Evolutionary conservation across 2,888 invertebrate species (phyloP), one percentile per base, ranked within the genome.

Genomic region (Callosobruchus maculatus): DNA sequence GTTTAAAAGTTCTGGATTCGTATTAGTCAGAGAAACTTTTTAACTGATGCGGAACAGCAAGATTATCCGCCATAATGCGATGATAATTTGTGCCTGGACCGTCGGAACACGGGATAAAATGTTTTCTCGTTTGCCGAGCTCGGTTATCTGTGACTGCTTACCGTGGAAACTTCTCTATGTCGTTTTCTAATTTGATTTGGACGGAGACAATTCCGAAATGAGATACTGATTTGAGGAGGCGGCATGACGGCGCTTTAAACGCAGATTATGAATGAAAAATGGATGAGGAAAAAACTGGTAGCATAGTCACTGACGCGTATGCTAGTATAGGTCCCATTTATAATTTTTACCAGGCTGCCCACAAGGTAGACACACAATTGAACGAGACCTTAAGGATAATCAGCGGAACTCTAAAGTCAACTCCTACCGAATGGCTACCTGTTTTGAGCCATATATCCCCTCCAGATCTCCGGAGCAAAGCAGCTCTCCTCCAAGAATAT

Each of bases 21-120:
- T 78, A 77, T 79, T 78, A 80, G 78, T 77, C 76, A 71, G 70
- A 68, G 72, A 73, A 79, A 80, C 72, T 76, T 78, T 78, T 78
- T 75, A 79, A 77, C 77, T 79, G 76, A 79, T 78, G 78, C 73
- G 75, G 74, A 78, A 78, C 78, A 77, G 71, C 30, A 71, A 74
- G 77, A 78, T 78, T 76, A 78, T 77, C 75, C 74, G 70, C 75
- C 71, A 72, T 76, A 78, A 77, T 77, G 76, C 74, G 75, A 77
- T 77, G 76, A 78, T 78, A 78, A 78, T 78, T 78, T 76, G 76
- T 72, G 73, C 68, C 72, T 68, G 71, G 70, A 31, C 74, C 49
- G 67, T n/a, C 67, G 70, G 30, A 72, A 71, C 49, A 49, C 1
- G 49, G 49, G 73, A 74, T 73, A 70, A 73, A 70, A 76, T 76